A percentile compares a stretch with the other conserved stretches of the same genome.
These are phyloP conservation scores for Tichodroma muraria DNA, from an alignment of 2,113 vertebrate genomes.

Conservation along the genomic window DNA sequence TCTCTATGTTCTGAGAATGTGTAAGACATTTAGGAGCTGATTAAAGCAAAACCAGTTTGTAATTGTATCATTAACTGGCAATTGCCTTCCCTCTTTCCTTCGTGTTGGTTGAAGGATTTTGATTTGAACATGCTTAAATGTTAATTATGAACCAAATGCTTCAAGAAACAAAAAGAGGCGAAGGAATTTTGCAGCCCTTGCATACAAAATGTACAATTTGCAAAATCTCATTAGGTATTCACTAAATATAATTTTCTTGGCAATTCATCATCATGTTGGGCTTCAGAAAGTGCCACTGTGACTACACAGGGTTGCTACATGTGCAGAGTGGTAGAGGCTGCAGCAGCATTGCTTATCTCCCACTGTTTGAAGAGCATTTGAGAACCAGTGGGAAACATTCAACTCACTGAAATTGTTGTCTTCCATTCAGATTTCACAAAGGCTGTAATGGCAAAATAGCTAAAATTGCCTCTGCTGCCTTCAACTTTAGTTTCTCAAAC, in stretches of 20 bases:
- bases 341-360: background rate
- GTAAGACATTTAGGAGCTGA: background rate
- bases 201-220: background rate
- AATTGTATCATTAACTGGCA: slow-evolving; percentile 36
- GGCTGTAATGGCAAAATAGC: background rate
- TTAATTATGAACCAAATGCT: slow-evolving; percentile 45
- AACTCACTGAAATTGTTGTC: background rate
- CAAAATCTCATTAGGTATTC: background rate
- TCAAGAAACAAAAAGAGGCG: background rate
- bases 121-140: background rate
- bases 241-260: background rate
- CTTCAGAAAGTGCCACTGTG: background rate
- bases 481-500: background rate
- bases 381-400: background rate
- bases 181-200: background rate
- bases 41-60: slow-evolving; percentile 12
- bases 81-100: background rate
- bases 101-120: background rate
- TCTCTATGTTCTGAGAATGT: background rate
- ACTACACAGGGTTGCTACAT: fast-evolving
- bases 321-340: background rate
- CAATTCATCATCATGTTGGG: fast-evolving
- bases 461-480: background rate
- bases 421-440: background rate
- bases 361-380: background rate